A percentile compares a stretch with the other conserved stretches of the same genome.
Conservation (phyloP, 2,888 invertebrate genomes). For the Hydropsyche betteni region DNA sequence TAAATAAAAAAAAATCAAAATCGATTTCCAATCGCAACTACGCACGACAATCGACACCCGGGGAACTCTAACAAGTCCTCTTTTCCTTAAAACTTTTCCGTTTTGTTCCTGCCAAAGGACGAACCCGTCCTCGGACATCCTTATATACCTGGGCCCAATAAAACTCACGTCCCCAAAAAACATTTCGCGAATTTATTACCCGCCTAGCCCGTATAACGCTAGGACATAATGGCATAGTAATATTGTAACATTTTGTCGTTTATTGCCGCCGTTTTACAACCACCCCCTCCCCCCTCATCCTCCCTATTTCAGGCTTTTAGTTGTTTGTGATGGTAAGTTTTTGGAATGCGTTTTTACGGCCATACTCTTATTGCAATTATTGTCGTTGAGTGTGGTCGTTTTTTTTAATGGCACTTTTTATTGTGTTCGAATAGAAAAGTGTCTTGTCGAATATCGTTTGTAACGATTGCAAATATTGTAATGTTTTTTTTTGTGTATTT, state of each 20-base stretch:
- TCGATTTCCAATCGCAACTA: no score
- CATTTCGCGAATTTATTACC: slow-evolving; percentile 49
- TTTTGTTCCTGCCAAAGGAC: no score
- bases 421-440: slow-evolving; percentile 39
- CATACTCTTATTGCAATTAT: slow-evolving; percentile 51
- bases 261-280: slow-evolving; percentile 51
- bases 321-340: slow-evolving; percentile 22
- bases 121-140: no score
- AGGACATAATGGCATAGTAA: slow-evolving; percentile 51
- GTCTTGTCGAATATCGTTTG: no score
- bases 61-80: no score
- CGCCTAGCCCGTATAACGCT: slow-evolving; percentile 46
- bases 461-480: neutral
- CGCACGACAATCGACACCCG: no score
- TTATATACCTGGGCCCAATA: slow-evolving; percentile 38
- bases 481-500: neutral
- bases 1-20: no score
- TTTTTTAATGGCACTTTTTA: slow-evolving; percentile 46
- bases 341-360: slow-evolving; percentile 42
- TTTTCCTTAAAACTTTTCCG: no score
- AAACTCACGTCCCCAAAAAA: slow-evolving; percentile 48
- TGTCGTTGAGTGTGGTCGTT: slow-evolving; percentile 44
- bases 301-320: slow-evolving; percentile 16
- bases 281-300: slow-evolving; percentile 45
- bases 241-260: slow-evolving; percentile 52